Base-by-base conservation (phyloP, 2,113 vertebrate species). In the Sakesphorus luctuosus region DNA sequence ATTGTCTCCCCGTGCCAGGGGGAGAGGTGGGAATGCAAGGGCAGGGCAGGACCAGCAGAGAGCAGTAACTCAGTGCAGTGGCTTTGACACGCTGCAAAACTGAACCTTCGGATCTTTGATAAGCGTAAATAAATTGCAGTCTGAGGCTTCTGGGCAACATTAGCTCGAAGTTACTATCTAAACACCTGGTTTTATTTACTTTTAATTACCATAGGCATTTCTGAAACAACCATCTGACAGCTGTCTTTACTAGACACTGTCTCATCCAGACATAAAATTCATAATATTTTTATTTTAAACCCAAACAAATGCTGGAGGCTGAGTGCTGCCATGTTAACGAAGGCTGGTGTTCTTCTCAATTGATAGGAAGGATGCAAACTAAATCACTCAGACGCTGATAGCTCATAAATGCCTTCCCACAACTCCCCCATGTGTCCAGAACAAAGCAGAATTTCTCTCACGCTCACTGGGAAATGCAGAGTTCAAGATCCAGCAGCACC, bases 371-470 rank as follows among this genome's bases (percentile, higher is more conserved):
- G 50, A 73, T 47, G 50, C 65, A 93, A 91, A 80, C 75, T 76
- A 92, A 88, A 88, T 85, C 83, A 69, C 46, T 93, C 43, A 26
- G 68, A 86, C 33, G 23, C 43, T 4, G 29, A 77, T 25, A 66
- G 55, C 47, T 95, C 83, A 86, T 73, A 94, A 95, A 94, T 66
- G 59, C 46, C 95, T 95, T 97, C 90, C 63, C 92, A 94, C 94
- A 94, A 93, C 95, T 97, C 96, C 96, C 96, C 92, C 90, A 85
- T 93, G 96, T 90, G 96, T 95, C 46, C 94, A 92, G 83, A 90
- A 86, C 91, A 93, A 76, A 74, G 4, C 7, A 71, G 35, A 86
- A 55, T 92, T 78, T 84, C 35, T 95, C 23, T 26, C 38, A 11
- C 62, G 38, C 29, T 83, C 11, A 47, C 29, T 59, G 35, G 59